Evolutionary conservation across 2,888 invertebrate species (phyloP).

Genomic region (Tinea semifulvella): DNA sequence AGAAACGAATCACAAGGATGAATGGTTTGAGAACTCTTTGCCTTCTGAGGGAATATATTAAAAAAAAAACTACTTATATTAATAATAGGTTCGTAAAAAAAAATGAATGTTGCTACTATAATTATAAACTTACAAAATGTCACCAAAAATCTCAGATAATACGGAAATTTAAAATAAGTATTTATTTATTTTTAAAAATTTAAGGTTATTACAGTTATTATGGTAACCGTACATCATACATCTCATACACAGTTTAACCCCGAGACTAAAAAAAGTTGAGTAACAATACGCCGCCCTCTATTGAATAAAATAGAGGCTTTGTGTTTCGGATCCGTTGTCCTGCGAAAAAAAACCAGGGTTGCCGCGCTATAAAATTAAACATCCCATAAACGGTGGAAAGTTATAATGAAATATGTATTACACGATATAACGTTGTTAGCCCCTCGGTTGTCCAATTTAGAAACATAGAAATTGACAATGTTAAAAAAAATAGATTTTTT

Average conservation of each 20-base stretch:
- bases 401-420: conserved; percentile 67
- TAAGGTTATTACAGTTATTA: conserved; percentile 6
- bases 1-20: too few relatives aligned
- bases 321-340: conserved; percentile 30
- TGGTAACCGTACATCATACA: conserved; percentile 29
- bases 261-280: conserved; percentile 37
- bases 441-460: too few relatives aligned
- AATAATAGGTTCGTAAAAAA: too few relatives aligned
- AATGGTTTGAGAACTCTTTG: too few relatives aligned
- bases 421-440: conserved; percentile 65
- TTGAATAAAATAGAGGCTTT: conserved; percentile 41
- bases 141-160: neutral
- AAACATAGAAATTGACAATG: too few relatives aligned
- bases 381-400: conserved; percentile 55
- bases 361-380: conserved; percentile 58
- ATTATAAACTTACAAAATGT: neutral
- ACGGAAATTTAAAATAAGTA: neutral
- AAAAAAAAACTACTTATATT: too few relatives aligned
- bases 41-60: too few relatives aligned
- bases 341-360: conserved; percentile 41
- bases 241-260: conserved; percentile 15
- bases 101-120: neutral
- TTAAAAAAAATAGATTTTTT: too few relatives aligned
- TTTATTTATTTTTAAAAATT: too few relatives aligned
- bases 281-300: conserved; percentile 64